Base-by-base conservation (phyloP, 2,888 invertebrate genomes). In the Dryobota labecula region DNA sequence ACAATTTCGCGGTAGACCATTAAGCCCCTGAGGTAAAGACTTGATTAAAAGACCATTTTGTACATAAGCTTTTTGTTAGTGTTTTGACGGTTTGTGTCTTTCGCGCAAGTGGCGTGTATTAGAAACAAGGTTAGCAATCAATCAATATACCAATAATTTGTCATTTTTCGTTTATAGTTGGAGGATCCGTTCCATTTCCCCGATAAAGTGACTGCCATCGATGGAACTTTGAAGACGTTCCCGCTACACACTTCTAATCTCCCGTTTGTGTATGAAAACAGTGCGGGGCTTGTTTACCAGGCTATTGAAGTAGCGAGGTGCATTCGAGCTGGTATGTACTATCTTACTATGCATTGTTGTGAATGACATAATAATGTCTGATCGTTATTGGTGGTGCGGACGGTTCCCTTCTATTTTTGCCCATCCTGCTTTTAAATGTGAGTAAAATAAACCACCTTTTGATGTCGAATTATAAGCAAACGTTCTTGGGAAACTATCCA, bases 261-360 rank as follows among this genome's bases (percentile, higher is more conserved):
- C 5, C 89, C 93, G 18, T 97, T 96, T 80, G 97, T 97, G 87
- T 98, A 97, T 83, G 82, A 61, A 0, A 98, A 98, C 88, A 98
- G 98, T 71, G 96, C 96, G 38, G 98, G 98, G 2, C 92, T 98
- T 65, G 95, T 97, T 38, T 98, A 97, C 88, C 97, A 98, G 93
- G 97, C 98, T 5, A 94, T 97, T 63, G 98, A 98, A 93, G 98
- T 97, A 3, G 96, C 97, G 33, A 95, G 96, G 80, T 98, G 98
- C 86, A 97, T 98, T 51, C 93, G 96, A 87, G 90, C 89, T 87
- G 96, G 96, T 95, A 73, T 65, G 80, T 77, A 36, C 27, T n/a
- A 61, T 61, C 9, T 73, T 18, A 27, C 15, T 27, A 43, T 18
- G 18, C 13, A 20, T 41, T 8, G 11, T 11, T 18, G n/a, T 43